These are phyloP conservation scores for Phasia obesa DNA, from an alignment of 2,888 invertebrate genomes.

Conservation along the genomic window DNA sequence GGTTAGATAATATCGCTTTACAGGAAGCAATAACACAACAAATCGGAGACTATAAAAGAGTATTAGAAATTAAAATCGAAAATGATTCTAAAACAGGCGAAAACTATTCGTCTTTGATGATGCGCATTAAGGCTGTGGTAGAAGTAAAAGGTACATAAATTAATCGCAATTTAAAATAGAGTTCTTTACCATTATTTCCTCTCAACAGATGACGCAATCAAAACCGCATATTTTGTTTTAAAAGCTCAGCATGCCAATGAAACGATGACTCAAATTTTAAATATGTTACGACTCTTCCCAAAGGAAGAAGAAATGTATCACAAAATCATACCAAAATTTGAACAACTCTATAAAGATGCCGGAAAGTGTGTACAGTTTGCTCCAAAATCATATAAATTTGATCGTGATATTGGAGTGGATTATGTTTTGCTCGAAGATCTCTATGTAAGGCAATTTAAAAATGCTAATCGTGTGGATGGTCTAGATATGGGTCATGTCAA, in stretches of 20 bases:
- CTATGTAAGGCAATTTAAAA: slow-evolving; percentile 76
- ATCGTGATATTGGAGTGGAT: slow-evolving; percentile 75
- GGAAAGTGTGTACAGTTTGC: slow-evolving; percentile 77
- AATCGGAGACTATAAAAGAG: slow-evolving; percentile 75
- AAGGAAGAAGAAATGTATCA: slow-evolving; percentile 80
- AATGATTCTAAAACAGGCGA: slow-evolving; percentile 73
- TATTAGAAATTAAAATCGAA: slow-evolving; percentile 72
- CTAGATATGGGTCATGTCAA: slow-evolving; percentile 78
- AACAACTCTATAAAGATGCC: slow-evolving; percentile 76
- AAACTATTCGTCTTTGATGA: slow-evolving; percentile 77
- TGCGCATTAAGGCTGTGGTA: slow-evolving; percentile 76
- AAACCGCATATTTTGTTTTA: slow-evolving; percentile 75
- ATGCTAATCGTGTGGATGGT: slow-evolving; percentile 77
- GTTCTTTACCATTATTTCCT: background rate
- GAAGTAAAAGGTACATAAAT: slow-evolving; percentile 76
- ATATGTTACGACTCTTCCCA: slow-evolving; percentile 76
- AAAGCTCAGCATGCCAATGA: slow-evolving; percentile 76
- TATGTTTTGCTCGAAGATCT: slow-evolving; percentile 80
- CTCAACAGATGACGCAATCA: slow-evolving; percentile 74
- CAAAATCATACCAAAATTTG: slow-evolving; percentile 78
- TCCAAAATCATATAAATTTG: slow-evolving; percentile 76
- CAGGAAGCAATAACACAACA: slow-evolving; percentile 74
- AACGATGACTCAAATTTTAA: slow-evolving; percentile 75
- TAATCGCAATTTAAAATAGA: no score
- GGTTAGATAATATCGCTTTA: slow-evolving; percentile 76